Base-by-base conservation (phyloP, 2,888 invertebrate genomes). In the Syritta pipiens region DNA sequence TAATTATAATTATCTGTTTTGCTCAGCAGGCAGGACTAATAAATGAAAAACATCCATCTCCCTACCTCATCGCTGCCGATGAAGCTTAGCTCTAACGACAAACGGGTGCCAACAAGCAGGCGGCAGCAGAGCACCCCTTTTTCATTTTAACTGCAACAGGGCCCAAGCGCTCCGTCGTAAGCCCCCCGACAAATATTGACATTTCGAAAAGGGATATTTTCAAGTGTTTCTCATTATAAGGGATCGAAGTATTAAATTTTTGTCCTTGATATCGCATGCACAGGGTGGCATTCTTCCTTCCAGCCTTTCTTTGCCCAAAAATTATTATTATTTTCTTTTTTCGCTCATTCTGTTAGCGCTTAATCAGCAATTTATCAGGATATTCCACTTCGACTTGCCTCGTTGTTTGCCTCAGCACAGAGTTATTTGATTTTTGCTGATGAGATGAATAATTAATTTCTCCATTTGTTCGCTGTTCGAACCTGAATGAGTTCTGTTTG, bases 1-100 rank as follows among this genome's bases (percentile, higher is more conserved):
- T 77, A 77, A 77, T 77, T 77, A 71, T 77, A 77, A 77, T 77
- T 71, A 71, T 71, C 57, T 68, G 48, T 59, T 59, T 24, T 17
- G 30, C 32, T 65, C 42, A 37, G 20, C 42, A 44, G 6, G 14
- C 30, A n/a, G 22, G 28, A 14, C 30, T 57, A 63, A 44, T 24
- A 40, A 60, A n/a, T n/a, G n/a, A n/a, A 46, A 63, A 42, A n/a
- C 49, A 59, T 46, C 14, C 12, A 32, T 22, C 22, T 48, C 10
- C 7, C 10, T n/a, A 7, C 19, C n/a, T 5, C 10, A 4, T 20
- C 10, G 7, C 10, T 22, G n/a, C n/a, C n/a, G n/a, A n/a, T n/a
- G n/a, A n/a, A n/a, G n/a, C n/a, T n/a, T n/a, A n/a, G n/a, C n/a
- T n/a, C n/a, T n/a, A n/a, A n/a, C n/a, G n/a, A n/a, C n/a, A n/a